Conservation (phyloP, 1,140 invertebrate genomes). For the Orius laevigatus region DNA sequence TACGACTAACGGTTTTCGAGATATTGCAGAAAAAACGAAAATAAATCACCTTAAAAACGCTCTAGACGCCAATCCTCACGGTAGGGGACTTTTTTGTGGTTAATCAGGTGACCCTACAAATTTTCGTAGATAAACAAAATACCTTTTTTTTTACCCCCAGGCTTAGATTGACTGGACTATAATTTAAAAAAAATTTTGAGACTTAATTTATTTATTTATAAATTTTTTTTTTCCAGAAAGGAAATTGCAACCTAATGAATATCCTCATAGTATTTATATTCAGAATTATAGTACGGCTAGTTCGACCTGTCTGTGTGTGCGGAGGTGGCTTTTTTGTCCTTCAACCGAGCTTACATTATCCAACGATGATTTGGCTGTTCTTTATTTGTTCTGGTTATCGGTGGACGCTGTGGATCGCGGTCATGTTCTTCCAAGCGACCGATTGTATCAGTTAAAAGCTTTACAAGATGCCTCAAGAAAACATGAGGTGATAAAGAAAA, state of each 20-base stretch:
- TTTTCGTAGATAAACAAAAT: no score
- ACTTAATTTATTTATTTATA: background rate
- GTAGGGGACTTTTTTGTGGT: no score
- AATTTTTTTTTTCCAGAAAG: constrained; percentile 47
- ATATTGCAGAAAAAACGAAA: no score
- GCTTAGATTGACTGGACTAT: no score
- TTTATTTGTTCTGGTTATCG: constrained; percentile 66
- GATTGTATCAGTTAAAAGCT: constrained; percentile 87
- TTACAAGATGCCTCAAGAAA: constrained; percentile 78
- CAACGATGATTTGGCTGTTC: constrained; percentile 41
- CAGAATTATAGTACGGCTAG: constrained; percentile 99
- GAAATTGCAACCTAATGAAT: constrained; percentile 83
- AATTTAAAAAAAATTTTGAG: no score
- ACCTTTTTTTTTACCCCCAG: no score
- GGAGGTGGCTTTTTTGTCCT: constrained; percentile 87
- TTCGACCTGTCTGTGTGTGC: constrained; percentile 81
- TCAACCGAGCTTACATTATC: constrained; percentile 50
- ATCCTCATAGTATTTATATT: constrained; percentile 93
- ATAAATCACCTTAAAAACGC: no score
- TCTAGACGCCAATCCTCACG: no score
- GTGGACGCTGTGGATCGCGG: constrained; percentile 91
- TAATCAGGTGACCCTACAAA: no score
- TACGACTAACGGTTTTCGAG: no score
- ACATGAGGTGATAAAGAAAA: constrained; percentile 40
- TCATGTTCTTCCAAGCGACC: constrained; percentile 71